Percentiles rank a stretch among this genome's conserved stretches.
phyloP scores from a whole-genome alignment of 64 coral and sea anemone genomes.

The Orbicella faveolata region DNA sequence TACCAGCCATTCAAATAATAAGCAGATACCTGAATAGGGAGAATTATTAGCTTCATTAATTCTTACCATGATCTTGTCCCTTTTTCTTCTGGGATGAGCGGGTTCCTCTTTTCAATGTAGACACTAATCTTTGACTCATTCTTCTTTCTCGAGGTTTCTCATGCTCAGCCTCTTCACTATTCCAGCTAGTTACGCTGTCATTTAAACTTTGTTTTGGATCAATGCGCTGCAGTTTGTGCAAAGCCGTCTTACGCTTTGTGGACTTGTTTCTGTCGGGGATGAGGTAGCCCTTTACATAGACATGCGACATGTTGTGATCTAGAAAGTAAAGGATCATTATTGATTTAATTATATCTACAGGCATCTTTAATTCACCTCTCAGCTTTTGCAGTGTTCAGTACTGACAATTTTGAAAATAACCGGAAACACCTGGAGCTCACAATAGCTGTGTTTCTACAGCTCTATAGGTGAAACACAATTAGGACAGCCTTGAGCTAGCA shows the following conservation, averaged over 20 bases:
- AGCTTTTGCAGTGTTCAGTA: too few relatives aligned
- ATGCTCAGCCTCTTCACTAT: slow-evolving; percentile 43
- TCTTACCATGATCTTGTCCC: slow-evolving; percentile 58
- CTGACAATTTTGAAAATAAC: too few relatives aligned
- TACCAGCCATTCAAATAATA: too few relatives aligned
- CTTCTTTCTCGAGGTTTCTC: slow-evolving; percentile 39
- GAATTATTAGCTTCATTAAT: background rate
- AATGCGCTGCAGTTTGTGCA: slow-evolving; percentile 11
- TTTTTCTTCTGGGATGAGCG: slow-evolving; percentile 67
- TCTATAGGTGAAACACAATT: background rate
- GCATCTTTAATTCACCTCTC: too few relatives aligned
- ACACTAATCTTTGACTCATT: slow-evolving; percentile 35
- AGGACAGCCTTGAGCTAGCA: background rate
- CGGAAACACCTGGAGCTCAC: too few relatives aligned
- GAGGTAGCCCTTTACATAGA: slow-evolving; percentile 79
- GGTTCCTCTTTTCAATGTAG: slow-evolving; percentile 58
- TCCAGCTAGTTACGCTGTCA: slow-evolving; percentile 19
- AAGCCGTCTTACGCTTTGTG: slow-evolving; percentile 66
- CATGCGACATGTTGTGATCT: slow-evolving; percentile 71
- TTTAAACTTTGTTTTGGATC: slow-evolving; percentile 9
- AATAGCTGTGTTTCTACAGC: background rate
- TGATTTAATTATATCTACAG: too few relatives aligned
- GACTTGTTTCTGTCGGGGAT: slow-evolving; percentile 68
- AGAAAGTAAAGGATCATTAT: background rate
- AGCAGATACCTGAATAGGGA: background rate